Conservation (phyloP, 1,140 invertebrate species). For the Drosophila auraria region DNA sequence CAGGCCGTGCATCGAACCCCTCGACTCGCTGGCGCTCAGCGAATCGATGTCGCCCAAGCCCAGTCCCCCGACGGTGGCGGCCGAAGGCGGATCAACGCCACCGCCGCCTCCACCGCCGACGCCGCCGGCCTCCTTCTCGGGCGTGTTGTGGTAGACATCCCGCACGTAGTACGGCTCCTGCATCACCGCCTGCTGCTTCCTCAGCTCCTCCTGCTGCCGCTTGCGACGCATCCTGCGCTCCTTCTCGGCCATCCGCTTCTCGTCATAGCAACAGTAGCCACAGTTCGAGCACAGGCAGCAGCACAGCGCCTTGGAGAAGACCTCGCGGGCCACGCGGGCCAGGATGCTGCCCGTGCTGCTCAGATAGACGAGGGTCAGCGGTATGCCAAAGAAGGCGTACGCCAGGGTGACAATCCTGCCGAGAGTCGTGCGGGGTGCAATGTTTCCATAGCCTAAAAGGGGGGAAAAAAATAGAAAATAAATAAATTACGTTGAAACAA, state of each 20-base stretch:
- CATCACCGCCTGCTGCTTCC: conserved; percentile 89
- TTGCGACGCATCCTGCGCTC: conserved; percentile 91
- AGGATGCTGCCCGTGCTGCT: conserved; percentile 93
- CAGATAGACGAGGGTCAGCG: conserved; percentile 94
- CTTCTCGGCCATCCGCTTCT: conserved; percentile 91
- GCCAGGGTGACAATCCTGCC: conserved; percentile 95
- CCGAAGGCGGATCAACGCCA: conserved; percentile 58
- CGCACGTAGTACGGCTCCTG: conserved; percentile 93
- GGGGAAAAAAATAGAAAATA: background rate
- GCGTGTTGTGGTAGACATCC: conserved; percentile 87
- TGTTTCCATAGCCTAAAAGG: conserved; percentile 93
- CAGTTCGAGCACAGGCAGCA: conserved; percentile 94
- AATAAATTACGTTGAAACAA: no score
- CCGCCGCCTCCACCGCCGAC: conserved; percentile 70
- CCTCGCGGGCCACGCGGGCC: conserved; percentile 93
- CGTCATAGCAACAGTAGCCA: conserved; percentile 94
- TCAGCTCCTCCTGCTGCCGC: conserved; percentile 90
- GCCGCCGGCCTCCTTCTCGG: conserved; percentile 86
- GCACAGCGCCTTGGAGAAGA: conserved; percentile 92
- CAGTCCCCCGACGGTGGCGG: background rate
- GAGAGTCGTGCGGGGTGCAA: conserved; percentile 91
- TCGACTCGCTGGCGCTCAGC: conserved; percentile 90
- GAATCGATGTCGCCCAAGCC: conserved; percentile 87
- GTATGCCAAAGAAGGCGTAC: conserved; percentile 96
- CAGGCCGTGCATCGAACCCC: conserved; percentile 90